Percentiles rank a stretch among this genome's conserved stretches.
These are phyloP conservation scores for Eueremaeus valkanovi DNA, from an alignment of 2,888 invertebrate species.

Conservation along the genomic window DNA sequence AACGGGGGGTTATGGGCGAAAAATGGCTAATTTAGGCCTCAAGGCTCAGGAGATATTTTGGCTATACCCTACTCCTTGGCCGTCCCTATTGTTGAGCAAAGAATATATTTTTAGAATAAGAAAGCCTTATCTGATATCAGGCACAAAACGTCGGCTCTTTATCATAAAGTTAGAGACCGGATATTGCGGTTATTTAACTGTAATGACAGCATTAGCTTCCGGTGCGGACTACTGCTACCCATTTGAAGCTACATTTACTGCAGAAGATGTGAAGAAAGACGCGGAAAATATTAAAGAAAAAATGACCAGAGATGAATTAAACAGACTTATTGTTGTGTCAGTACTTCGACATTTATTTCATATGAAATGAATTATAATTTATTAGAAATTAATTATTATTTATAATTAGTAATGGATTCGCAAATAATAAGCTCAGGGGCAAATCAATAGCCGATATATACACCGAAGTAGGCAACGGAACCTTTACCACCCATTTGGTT, in stretches of 20 bases:
- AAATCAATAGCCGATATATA: constrained; percentile 96
- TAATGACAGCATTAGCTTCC: constrained; percentile 57
- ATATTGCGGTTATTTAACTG: constrained; percentile 95
- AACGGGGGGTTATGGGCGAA: too few species aligned
- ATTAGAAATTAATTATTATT: constrained; percentile 85
- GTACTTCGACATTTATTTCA: constrained; percentile 7
- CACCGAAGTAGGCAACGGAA: constrained; percentile 90
- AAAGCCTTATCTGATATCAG: too few species aligned
- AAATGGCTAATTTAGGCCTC: too few species aligned
- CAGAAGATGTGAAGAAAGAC: constrained; percentile 86
- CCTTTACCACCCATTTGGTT: constrained; percentile 93
- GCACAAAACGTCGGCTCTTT: constrained; percentile 94
- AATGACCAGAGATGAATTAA: constrained; percentile 83
- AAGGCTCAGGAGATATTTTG: too few species aligned
- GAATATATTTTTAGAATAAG: too few species aligned
- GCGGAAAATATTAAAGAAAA: constrained; percentile 93
- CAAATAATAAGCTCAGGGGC: constrained; percentile 56
- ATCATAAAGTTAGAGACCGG: constrained; percentile 99
- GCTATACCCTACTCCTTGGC: too few species aligned
- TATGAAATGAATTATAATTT: constrained; percentile 6
- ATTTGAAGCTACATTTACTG: constrained; percentile 88
- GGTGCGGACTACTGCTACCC: constrained; percentile 99
- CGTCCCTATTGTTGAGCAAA: too few species aligned
- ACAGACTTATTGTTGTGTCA: constrained; percentile 78
- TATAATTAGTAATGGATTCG: constrained; percentile 52